Evolutionary conservation across 64 coral and sea anemone genomes (phyloP), one percentile per base, ranked within the genome.

Genomic region (Cladopsammia gracilis): DNA sequence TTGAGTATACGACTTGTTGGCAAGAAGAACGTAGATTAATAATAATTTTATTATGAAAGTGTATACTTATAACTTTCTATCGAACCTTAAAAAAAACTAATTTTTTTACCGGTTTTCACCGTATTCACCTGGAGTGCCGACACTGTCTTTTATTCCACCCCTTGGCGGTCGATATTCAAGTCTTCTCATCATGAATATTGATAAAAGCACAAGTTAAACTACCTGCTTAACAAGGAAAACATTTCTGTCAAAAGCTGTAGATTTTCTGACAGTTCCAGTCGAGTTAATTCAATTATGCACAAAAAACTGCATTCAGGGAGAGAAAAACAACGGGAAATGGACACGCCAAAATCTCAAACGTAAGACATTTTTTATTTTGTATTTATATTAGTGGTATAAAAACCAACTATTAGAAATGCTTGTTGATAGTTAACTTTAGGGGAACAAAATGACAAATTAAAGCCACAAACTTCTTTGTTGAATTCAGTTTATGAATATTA

Each of bases 201-300:
- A 50, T 66, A 67, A 67, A 34, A 67, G 61, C 15, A 84, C 25
- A 84, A 84, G 80, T 84, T 84, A 84, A 84, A 84, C 80, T 84
- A 84, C 80, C 80, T 84, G 80, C 80, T 84, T 66, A 67, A 66
- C 80, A 84, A 84, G 15, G 50, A 64, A 84, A 51, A 84, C 80
- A 84, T 66, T 84, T 23, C 62, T 51, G 80, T 65, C 80, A 84
- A 84, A 67, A 67, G 44, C 57, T 84, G 62, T 4, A 23, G 62
- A 65, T 15, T 84, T 49, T n/a, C 45, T 50, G 80, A 51, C 80
- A 84, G 13, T 84, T 67, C 25, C 26, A 68, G 3, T 84, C 4
- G 14, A 84, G 59, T 64, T 67, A 50, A 84, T 84, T 22, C 80
- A 84, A 66, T 84, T 84, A 84, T 84, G 80, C 80, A 84, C 18